Evolutionary conservation across 2,797 vertebrate species (phyloP).

Genomic region (Hipposideros larvatus): DNA sequence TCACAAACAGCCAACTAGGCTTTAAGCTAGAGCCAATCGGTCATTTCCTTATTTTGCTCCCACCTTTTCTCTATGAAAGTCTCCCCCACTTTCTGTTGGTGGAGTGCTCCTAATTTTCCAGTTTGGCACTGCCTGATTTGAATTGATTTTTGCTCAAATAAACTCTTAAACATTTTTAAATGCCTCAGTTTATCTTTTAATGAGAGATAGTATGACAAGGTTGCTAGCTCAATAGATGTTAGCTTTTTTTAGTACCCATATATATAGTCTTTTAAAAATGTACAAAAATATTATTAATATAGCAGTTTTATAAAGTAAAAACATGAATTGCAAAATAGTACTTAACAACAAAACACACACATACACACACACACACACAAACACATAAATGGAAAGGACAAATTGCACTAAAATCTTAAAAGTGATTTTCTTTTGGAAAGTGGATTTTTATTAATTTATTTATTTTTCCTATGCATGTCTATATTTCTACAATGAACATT

Average conservation of each 20-base stretch:
- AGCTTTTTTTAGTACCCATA: conserved; percentile 8
- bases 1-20: background rate
- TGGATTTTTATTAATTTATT: conserved; percentile 48
- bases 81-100: background rate
- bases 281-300: conserved; percentile 1
- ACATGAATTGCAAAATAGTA: background rate
- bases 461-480: background rate
- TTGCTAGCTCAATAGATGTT: background rate
- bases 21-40: background rate
- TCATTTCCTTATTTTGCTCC: background rate
- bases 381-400: background rate
- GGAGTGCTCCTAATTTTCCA: background rate
- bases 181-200: conserved; percentile 21
- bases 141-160: background rate
- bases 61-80: background rate
- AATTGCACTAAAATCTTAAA: background rate
- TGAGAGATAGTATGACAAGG: background rate
- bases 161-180: background rate
- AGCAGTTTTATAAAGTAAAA: conserved; percentile 35
- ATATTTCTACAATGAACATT: background rate
- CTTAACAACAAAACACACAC: background rate
- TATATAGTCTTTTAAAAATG: background rate
- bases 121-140: background rate
- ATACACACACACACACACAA: background rate
- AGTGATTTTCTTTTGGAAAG: conserved; percentile 26